These are phyloP conservation scores for Dasypogon diadema DNA, from an alignment of 2,888 invertebrate genomes.

Conservation along the genomic window DNA sequence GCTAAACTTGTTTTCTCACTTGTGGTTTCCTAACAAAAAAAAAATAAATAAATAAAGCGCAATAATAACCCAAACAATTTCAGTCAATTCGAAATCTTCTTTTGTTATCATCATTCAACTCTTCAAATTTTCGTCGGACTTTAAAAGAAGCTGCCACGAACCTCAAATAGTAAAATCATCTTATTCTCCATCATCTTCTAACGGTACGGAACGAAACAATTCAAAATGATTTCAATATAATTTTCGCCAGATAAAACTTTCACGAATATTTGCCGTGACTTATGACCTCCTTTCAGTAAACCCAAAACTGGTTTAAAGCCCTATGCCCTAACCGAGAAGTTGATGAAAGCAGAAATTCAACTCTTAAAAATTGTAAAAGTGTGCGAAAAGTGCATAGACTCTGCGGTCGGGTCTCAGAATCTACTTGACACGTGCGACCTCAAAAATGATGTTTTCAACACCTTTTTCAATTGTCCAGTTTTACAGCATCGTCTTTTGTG, in stretches of 20 bases:
- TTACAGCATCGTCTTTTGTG: no score
- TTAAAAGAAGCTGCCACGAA: no score
- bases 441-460: background rate
- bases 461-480: no score
- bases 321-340: background rate
- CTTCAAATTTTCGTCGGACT: no score
- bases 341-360: background rate
- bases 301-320: background rate
- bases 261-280: constrained; percentile 37
- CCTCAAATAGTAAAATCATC: no score
- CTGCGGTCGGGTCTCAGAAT: background rate
- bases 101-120: no score
- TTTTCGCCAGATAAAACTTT: constrained; percentile 37
- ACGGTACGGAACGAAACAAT: background rate
- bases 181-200: no score
- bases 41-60: no score
- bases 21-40: no score
- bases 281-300: constrained; percentile 24
- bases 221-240: background rate
- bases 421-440: constrained; percentile 3
- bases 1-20: no score
- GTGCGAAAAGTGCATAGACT: background rate
- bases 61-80: no score
- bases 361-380: background rate
- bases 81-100: no score